A percentile compares a stretch with the other conserved stretches of the same genome.
Conservation (phyloP, 2,113 vertebrate genomes). For the Forbesichthys papilliferus region DNA sequence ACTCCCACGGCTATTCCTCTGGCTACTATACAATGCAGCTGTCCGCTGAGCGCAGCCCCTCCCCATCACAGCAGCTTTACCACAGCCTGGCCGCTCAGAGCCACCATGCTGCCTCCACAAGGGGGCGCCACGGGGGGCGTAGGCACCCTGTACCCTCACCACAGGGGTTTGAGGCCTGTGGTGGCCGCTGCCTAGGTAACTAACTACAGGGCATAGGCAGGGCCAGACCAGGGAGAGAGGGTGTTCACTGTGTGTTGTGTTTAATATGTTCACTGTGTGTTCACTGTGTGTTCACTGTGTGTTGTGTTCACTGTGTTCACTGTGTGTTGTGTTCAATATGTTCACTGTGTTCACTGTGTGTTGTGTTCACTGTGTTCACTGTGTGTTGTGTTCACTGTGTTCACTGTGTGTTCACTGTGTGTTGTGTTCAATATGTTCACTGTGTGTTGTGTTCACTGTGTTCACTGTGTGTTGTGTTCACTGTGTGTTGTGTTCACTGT, state of each 20-base stretch:
- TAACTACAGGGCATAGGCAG: conserved; percentile 82
- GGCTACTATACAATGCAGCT: conserved; percentile 86
- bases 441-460: neutral
- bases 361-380: neutral
- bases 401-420: neutral
- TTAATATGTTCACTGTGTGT: neutral
- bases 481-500: neutral
- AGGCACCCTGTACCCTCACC: conserved; percentile 77
- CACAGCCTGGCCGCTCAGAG: conserved; percentile 90
- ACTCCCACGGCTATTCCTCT: conserved; percentile 80
- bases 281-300: neutral
- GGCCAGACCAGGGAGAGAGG: conserved; percentile 40
- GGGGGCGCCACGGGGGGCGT: conserved; percentile 80
- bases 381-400: neutral
- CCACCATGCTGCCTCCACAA: conserved; percentile 81
- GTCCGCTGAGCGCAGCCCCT: conserved; percentile 78
- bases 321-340: neutral
- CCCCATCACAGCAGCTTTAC: conserved; percentile 79
- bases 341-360: neutral
- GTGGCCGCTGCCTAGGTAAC: conserved; percentile 90
- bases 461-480: neutral
- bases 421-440: neutral
- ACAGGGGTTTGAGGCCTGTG: conserved; percentile 84
- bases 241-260: neutral
- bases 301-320: no score